A percentile compares a stretch with the other conserved stretches of the same genome.
Evolutionary conservation across 2,888 invertebrate species (phyloP).

Genomic region (Boloria selene): DNA sequence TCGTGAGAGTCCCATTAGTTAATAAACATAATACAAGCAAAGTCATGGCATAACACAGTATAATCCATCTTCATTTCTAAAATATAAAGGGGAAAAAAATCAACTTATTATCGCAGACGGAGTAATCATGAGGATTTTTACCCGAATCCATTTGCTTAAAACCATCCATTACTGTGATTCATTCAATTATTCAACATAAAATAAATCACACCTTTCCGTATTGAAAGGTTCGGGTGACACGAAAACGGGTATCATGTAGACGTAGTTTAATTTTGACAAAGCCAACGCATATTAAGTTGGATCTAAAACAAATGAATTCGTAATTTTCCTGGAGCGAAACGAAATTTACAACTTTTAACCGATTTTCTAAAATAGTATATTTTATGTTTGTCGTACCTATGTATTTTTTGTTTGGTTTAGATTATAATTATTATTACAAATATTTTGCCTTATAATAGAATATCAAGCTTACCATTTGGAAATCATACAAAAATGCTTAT

Average conservation of each 20-base stretch:
- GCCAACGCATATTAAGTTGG: constrained; percentile 25
- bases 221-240: constrained; percentile 38
- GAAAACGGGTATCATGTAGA: constrained; percentile 33
- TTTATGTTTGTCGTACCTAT: too few relatives aligned
- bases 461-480: too few relatives aligned
- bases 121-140: constrained; percentile 18
- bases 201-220: constrained; percentile 57
- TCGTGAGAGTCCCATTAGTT: too few relatives aligned
- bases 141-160: constrained; percentile 66
- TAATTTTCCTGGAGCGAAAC: constrained; percentile 39
- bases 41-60: too few relatives aligned
- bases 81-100: constrained; percentile 10
- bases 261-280: constrained; percentile 34
- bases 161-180: constrained; percentile 73
- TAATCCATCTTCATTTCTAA: constrained; percentile 14
- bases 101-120: constrained; percentile 4
- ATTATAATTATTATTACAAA: too few relatives aligned
- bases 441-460: too few relatives aligned
- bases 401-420: constrained; percentile 1
- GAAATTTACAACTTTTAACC: constrained; percentile 4
- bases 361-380: too few relatives aligned
- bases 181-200: constrained; percentile 75
- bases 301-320: constrained; percentile 37
- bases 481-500: too few relatives aligned
- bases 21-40: too few relatives aligned